Percentiles rank a stretch among this genome's conserved stretches.
Conservation (phyloP, 1,140 invertebrate species). For the Chrysoperla carnea region DNA sequence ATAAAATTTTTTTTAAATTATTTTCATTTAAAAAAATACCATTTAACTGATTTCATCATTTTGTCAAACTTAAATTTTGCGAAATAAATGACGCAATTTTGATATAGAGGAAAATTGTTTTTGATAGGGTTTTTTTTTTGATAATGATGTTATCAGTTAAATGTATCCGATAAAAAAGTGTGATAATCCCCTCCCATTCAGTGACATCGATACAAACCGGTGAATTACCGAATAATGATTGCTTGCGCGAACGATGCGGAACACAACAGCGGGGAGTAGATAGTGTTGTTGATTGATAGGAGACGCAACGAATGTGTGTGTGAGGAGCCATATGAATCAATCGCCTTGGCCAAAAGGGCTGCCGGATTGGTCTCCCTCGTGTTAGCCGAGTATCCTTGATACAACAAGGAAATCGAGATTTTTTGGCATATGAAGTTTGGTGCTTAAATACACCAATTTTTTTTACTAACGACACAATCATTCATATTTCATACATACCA, state of each 20-base stretch:
- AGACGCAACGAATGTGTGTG: background rate
- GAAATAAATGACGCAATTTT: no score
- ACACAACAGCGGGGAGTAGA: no score
- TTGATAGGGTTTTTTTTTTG: no score
- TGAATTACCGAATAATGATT: background rate
- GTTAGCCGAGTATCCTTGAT: constrained; percentile 22
- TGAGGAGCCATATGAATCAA: background rate
- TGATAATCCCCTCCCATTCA: background rate
- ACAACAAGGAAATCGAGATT: constrained; percentile 36
- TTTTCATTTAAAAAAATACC: no score
- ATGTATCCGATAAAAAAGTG: no score
- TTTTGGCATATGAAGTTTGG: constrained; percentile 23
- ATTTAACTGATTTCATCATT: no score
- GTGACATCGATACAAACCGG: background rate
- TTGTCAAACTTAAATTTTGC: no score
- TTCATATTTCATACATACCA: background rate
- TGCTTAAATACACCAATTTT: constrained; percentile 14
- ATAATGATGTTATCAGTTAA: no score
- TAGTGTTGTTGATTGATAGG: background rate
- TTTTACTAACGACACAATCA: constrained; percentile 12
- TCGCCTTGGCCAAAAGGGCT: background rate
- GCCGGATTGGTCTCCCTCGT: background rate
- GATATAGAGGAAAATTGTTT: no score
- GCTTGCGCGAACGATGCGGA: background rate
- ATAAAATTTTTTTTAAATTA: no score